Percentiles rank a stretch among this genome's conserved stretches.
Conservation (phyloP, 30 jellyfish, hydroid and myxozoan species). For the Turritopsis dohrnii region DNA sequence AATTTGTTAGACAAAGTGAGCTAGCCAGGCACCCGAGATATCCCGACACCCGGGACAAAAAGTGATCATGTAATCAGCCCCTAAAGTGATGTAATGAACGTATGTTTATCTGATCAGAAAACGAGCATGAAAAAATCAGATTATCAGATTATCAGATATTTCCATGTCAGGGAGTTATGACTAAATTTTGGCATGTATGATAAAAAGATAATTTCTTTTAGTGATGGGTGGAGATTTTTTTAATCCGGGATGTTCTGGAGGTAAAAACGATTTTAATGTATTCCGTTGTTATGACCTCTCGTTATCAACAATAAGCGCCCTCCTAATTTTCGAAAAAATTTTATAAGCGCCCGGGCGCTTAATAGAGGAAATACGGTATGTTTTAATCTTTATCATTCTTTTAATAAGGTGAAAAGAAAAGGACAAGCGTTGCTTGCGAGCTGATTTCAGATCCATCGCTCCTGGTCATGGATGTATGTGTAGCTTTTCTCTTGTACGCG, state of each 20-base stretch:
- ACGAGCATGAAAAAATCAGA: no score
- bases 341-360: no score
- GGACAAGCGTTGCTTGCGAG: constrained; percentile 58
- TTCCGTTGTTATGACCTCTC: not conserved
- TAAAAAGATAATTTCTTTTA: constrained; percentile 18
- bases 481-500: no score
- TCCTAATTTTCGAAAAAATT: no score
- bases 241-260: constrained; percentile 62
- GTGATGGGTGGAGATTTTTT: constrained; percentile 74
- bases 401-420: constrained; percentile 38
- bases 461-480: constrained; percentile 51
- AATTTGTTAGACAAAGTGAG: not conserved
- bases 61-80: not conserved
- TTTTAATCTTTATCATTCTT: not conserved
- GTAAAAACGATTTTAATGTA: not conserved
- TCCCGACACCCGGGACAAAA: not conserved
- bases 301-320: no score
- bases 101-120: no score
- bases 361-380: not conserved
- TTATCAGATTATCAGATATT: no score
- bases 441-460: constrained; percentile 49
- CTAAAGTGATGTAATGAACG: no score
- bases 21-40: not conserved
- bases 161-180: no score
- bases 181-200: no score